Evolutionary conservation across 2,113 vertebrate genomes (phyloP), one percentile per base, ranked within the genome.

Genomic region (Thymallus thymallus): DNA sequence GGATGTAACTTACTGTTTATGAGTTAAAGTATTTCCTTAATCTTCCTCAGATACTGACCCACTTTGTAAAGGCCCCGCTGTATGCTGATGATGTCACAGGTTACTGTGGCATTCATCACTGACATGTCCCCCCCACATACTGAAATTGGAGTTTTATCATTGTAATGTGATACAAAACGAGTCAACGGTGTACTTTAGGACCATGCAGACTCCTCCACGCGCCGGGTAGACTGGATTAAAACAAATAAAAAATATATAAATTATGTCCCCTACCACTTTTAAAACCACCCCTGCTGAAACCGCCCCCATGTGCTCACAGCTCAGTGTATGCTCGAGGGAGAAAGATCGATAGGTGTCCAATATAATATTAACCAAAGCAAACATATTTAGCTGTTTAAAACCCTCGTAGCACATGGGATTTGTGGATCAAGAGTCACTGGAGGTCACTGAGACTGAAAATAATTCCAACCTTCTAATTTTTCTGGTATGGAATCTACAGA

Each of bases 1-100:
- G 35, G 9, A 41, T 41, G 9, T 3, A 12, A 41, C 35, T 41
- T 86, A 96, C 94, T 89, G 0, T 96, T 92, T 91, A 95, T 95
- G 68, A 79, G 83, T 72, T 85, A 82, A 80, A 96, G 85, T 0
- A 83, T 81, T 69, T 82, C 35, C 0, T 69, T 87, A 89, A 96
- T 94, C 72, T 88, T 87, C 79, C 81, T 23, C 12, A 95, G 90
- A 81, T 93, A 93, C 10, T 80, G 81, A 3, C 84, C 88, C 78
- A 96, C 78, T 76, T 80, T 83, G 76, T 71, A 60, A 71, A 96
- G 88, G 30, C 93, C 94, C 32, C 73, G 58, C 20, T 85, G 82
- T 77, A 96, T 74, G 16, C 56, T 6, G 1, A 81, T 80, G 30
- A 88, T 77, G 1, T 90, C 88, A 0, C 0, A 0, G 56, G 73